Conservation (phyloP, 2,113 vertebrate species). For the Pelusios castaneus region DNA sequence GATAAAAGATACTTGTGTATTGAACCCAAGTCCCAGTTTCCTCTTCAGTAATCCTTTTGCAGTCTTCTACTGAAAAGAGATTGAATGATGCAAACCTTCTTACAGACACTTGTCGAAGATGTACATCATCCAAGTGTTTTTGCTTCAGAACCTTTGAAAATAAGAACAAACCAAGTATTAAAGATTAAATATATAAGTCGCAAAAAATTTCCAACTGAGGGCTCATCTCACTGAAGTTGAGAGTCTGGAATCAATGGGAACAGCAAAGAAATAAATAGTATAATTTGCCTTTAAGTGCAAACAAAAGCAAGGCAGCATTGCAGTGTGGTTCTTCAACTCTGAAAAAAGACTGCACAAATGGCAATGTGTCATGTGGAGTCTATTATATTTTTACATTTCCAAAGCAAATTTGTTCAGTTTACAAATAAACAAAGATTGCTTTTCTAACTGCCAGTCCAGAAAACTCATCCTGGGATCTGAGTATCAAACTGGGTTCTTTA, state of each 20-base stretch:
- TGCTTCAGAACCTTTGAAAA: conserved; percentile 88
- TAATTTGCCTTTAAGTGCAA: neutral
- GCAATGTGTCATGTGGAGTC: neutral
- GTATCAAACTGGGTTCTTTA: neutral
- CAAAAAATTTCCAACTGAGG: conserved; percentile 4
- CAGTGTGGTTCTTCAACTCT: neutral
- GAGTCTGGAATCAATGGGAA: neutral
- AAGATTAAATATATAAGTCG: conserved; percentile 27
- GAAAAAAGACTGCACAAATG: neutral
- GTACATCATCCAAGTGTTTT: conserved; percentile 82
- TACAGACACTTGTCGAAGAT: conserved; percentile 88
- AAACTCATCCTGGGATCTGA: neutral
- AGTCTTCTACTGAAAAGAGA: conserved; percentile 85
- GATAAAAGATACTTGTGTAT: conserved; percentile 89
- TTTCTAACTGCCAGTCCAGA: rapidly evolving
- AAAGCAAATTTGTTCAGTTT: neutral
- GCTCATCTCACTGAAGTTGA: neutral
- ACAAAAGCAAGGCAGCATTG: neutral
- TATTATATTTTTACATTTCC: neutral
- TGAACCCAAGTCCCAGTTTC: conserved; percentile 85
- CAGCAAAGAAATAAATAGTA: neutral
- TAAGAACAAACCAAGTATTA: conserved; percentile 30
- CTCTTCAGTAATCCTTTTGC: conserved; percentile 70
- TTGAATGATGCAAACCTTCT: conserved; percentile 92
- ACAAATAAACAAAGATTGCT: neutral